These are phyloP conservation scores for Mobula hypostoma DNA, from an alignment of 2,113 vertebrate genomes.

Conservation along the genomic window DNA sequence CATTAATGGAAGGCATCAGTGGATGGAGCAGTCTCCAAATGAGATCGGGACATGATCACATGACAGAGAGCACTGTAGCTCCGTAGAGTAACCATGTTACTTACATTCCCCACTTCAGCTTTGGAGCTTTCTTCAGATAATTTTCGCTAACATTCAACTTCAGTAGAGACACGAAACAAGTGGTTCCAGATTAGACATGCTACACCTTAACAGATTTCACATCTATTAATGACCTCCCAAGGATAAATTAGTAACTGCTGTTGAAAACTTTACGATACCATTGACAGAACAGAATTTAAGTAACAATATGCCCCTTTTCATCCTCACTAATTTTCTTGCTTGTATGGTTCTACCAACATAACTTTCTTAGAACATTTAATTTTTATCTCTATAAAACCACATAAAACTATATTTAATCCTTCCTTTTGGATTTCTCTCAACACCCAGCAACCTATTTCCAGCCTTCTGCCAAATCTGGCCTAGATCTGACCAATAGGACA, in stretches of 20 bases:
- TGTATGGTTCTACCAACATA: neutral
- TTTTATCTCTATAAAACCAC: neutral
- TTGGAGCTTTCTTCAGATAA: neutral
- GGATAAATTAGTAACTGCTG: neutral
- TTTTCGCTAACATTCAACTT: neutral
- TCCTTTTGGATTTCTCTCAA: neutral
- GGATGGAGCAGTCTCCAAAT: neutral
- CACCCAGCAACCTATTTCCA: slow-evolving; percentile 2
- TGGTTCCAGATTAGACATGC: neutral
- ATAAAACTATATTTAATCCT: neutral
- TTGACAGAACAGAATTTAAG: neutral
- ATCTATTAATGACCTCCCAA: neutral
- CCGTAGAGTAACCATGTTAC: neutral
- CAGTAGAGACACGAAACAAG: neutral
- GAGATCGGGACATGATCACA: neutral
- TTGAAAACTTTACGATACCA: neutral
- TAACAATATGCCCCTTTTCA: neutral
- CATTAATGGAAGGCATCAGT: neutral
- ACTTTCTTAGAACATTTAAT: neutral
- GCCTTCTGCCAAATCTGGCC: slow-evolving; percentile 20
- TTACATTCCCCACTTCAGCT: too few species aligned
- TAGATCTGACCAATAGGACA: slow-evolving; percentile 13
- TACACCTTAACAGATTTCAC: neutral
- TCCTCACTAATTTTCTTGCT: neutral
- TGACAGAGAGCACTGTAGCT: neutral